Conservation (phyloP, 2,888 invertebrate genomes). For the Drosophila nr. fundita region DNA sequence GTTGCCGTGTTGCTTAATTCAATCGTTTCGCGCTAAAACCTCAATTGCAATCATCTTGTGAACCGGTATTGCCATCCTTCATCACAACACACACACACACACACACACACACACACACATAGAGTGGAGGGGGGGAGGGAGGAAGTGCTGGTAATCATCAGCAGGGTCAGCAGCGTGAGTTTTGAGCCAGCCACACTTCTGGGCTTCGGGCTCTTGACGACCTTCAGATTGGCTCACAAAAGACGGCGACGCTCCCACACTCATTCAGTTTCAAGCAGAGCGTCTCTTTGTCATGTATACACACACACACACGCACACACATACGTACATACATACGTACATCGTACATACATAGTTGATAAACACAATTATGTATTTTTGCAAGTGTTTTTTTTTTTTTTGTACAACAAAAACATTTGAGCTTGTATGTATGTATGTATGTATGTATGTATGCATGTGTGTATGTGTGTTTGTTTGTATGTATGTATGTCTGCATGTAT, state of each 20-base stretch:
- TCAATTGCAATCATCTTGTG: slow-evolving; percentile 45
- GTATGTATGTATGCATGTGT: not conserved
- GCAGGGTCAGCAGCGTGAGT: slow-evolving; percentile 7
- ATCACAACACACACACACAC: slow-evolving; percentile 11
- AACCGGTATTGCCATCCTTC: slow-evolving; percentile 54
- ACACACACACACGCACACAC: not conserved
- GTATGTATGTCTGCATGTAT: not conserved
- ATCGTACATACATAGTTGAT: not conserved
- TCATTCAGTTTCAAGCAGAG: slow-evolving; percentile 24
- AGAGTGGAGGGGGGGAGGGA: not conserved
- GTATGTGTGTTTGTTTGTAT: not conserved
- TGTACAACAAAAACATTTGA: slow-evolving; percentile 1
- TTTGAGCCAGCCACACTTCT: slow-evolving; percentile 24
- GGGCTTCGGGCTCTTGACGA: slow-evolving; percentile 53
- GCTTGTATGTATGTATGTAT: not conserved
- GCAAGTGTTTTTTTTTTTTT: slow-evolving; percentile 15
- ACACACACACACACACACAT: not conserved
- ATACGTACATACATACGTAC: not conserved
- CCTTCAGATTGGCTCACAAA: slow-evolving; percentile 61
- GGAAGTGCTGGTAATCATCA: slow-evolving; percentile 4
- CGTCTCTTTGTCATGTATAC: slow-evolving; percentile 7
- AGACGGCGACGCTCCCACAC: slow-evolving; percentile 59
- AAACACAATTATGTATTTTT: not conserved
- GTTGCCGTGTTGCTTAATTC: slow-evolving; percentile 41
- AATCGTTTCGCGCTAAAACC: slow-evolving; percentile 36